Conservation (phyloP, 1,140 invertebrate species). For the Wiebesia pumilae region DNA sequence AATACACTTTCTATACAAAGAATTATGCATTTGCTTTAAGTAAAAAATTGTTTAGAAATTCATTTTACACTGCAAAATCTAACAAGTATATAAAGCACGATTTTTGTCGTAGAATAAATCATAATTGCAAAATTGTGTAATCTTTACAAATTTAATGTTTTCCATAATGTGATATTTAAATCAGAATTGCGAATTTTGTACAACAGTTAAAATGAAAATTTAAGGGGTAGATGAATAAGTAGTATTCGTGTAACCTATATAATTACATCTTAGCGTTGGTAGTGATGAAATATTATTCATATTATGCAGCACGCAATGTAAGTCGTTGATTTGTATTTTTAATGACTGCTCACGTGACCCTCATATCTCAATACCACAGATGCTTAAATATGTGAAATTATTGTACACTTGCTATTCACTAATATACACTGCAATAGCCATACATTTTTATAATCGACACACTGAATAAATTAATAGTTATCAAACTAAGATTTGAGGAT, state of each 20-base stretch:
- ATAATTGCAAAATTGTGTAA: too few relatives aligned
- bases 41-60: too few relatives aligned
- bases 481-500: background rate
- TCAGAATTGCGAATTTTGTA: too few relatives aligned
- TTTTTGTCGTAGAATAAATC: too few relatives aligned
- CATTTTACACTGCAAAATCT: too few relatives aligned
- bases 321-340: constrained; percentile 29
- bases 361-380: constrained; percentile 8
- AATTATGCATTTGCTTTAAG: too few relatives aligned
- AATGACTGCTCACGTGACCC: constrained; percentile 8
- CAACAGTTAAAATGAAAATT: background rate
- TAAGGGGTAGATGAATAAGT: background rate
- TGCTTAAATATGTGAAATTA: background rate
- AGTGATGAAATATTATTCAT: background rate
- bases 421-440: background rate
- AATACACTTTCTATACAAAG: too few relatives aligned
- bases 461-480: background rate
- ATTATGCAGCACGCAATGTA: constrained; percentile 7
- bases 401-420: background rate
- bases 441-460: background rate
- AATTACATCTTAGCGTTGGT: background rate
- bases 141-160: too few relatives aligned
- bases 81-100: too few relatives aligned
- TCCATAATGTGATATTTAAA: too few relatives aligned
- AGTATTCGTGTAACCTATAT: constrained; percentile 8